Percentiles rank a stretch among this genome's conserved stretches.
phyloP scores from a whole-genome alignment of 2,113 vertebrate genomes.

The Riparia riparia region DNA sequence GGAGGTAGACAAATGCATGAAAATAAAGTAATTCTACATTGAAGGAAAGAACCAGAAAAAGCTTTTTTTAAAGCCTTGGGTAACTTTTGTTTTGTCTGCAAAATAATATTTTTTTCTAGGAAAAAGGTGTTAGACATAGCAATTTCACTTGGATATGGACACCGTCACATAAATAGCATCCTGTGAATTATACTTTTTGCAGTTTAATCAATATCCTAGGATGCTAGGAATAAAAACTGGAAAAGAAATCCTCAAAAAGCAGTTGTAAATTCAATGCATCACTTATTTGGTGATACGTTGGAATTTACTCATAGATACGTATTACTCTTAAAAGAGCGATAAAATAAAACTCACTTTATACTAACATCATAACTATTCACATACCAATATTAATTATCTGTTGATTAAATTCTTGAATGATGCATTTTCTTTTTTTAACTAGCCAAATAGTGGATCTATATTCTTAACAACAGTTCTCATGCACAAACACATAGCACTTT shows the following conservation, averaged over 20 bases:
- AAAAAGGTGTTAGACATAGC: constrained; percentile 34
- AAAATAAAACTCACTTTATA: not conserved
- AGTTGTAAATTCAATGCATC: constrained; percentile 1
- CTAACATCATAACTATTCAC: not conserved
- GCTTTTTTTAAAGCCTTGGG: not conserved
- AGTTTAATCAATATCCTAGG: constrained; percentile 2
- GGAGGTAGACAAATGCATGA: not conserved
- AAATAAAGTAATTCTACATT: not conserved
- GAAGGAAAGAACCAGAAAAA: not conserved
- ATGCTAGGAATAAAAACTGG: not conserved
- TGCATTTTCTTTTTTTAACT: not conserved
- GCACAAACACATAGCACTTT: not conserved
- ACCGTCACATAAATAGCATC: not conserved
- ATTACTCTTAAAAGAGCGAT: not conserved
- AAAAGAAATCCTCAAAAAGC: not conserved
- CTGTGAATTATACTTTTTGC: not conserved
- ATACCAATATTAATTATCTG: not conserved
- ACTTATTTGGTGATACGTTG: not conserved
- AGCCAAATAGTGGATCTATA: not conserved
- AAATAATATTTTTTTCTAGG: not conserved
- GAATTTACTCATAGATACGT: not conserved
- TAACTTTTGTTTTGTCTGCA: constrained; percentile 29
- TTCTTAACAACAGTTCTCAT: not conserved
- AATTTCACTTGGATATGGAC: constrained; percentile 21
- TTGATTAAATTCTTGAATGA: not conserved